A percentile compares a stretch with the other conserved stretches of the same genome.
Evolutionary conservation across 2,888 invertebrate genomes (phyloP).

Genomic region (Drosophila algonquin): DNA sequence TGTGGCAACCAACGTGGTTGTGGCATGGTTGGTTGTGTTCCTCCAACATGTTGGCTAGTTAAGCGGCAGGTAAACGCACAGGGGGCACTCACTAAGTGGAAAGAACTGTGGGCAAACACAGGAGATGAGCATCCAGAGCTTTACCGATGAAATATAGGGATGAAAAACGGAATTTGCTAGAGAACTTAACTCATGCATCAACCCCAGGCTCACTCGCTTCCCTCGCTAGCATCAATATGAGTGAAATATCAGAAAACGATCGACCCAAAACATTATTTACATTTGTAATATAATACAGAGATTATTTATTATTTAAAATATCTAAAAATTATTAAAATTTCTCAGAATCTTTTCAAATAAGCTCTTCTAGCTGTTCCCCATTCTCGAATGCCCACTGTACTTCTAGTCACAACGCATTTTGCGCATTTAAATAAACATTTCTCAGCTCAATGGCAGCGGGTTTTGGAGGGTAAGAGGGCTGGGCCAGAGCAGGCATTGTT

Average conservation of each 20-base stretch:
- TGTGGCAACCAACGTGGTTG: slow-evolving; percentile 14
- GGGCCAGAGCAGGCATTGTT: slow-evolving; percentile 62
- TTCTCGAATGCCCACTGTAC: slow-evolving; percentile 14
- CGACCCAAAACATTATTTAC: too few species aligned
- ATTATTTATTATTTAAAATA: too few species aligned
- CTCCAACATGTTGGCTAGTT: slow-evolving; percentile 69
- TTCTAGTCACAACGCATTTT: slow-evolving; percentile 64
- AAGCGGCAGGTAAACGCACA: slow-evolving; percentile 53
- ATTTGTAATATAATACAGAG: too few species aligned
- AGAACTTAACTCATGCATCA: too few species aligned
- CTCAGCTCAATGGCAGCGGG: slow-evolving; percentile 47
- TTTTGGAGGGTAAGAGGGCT: slow-evolving; percentile 29
- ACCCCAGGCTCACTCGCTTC: too few species aligned
- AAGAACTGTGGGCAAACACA: background rate
- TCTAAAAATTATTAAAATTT: too few species aligned
- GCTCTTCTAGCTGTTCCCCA: background rate
- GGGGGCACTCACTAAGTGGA: slow-evolving; percentile 6
- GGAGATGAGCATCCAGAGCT: too few species aligned
- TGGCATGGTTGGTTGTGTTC: slow-evolving; percentile 26
- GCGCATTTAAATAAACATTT: slow-evolving; percentile 78
- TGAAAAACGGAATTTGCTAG: too few species aligned
- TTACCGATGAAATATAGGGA: too few species aligned
- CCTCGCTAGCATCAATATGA: too few species aligned
- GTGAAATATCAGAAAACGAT: too few species aligned
- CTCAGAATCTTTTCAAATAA: background rate